Evolutionary conservation across 2,888 invertebrate species (phyloP).

Genomic region (Strigamia transsilvanica): DNA sequence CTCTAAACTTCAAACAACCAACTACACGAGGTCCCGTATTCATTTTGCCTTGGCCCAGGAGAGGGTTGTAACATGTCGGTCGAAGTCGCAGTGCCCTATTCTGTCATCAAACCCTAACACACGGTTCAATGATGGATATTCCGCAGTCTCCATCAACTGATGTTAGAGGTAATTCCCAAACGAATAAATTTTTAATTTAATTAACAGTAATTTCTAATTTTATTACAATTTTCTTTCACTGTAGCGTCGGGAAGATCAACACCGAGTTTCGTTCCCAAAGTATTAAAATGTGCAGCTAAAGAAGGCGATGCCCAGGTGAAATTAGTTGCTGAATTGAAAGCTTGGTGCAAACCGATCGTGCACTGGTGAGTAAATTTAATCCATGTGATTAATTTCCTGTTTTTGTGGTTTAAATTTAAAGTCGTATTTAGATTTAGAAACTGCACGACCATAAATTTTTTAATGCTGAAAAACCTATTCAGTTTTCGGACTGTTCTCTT

Average conservation of each 20-base stretch:
- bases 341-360: conserved; percentile 55
- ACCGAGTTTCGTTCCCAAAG: conserved; percentile 21
- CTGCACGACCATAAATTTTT: not conserved
- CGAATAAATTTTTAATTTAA: not conserved
- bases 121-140: not conserved
- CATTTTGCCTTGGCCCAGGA: conserved; percentile 7
- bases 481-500: not conserved
- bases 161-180: not conserved
- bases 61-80: conserved; percentile 6
- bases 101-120: conserved; percentile 43
- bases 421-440: not conserved
- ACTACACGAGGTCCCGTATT: not conserved
- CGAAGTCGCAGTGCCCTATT: conserved; percentile 32
- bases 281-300: conserved; percentile 50
- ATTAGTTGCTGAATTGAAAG: conserved; percentile 55
- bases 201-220: not conserved
- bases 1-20: conserved; percentile 6
- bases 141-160: conserved; percentile 24
- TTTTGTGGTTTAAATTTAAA: not conserved
- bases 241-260: conserved; percentile 1
- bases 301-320: conserved; percentile 52
- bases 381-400: not conserved
- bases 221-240: too few species aligned
- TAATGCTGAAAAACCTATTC: not conserved
- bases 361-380: conserved; percentile 52